Base-by-base conservation (phyloP, 1,140 invertebrate species). In the Wasmannia auropunctata region DNA sequence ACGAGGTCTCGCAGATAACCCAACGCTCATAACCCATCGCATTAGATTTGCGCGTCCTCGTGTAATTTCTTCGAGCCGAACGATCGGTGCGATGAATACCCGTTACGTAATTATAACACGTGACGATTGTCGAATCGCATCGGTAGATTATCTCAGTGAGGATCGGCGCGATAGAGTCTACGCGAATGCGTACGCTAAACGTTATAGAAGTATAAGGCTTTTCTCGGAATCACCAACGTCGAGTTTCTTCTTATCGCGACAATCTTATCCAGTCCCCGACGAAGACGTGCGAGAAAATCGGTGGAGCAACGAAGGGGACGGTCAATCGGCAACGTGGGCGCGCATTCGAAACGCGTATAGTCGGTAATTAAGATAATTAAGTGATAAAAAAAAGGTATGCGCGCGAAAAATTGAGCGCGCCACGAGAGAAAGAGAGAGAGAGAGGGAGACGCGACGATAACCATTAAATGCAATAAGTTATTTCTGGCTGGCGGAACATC, bases 1-100 rank as follows among this genome's bases (percentile, higher is more conserved):
- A 90, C 91, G 89, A 91, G 91, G 91, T 92, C 91, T 92, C 65
- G n/a, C 74, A 93, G 91, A 93, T 93, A 93, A 93, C 91, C 92
- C 81, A 91, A 86, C 72, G 85, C 85, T 92, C 90, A 84, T 79
- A 91, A 90, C 75, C 89, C 81, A 86, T 92, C 80, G 77, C 67
- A 54, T n/a, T 58, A 79, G n/a, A 74, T 16, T 79, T 54, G 72
- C 40, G 14, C 43, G n/a, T 11, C 37, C 63, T 56, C 22, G 22
- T 46, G 63, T 46, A 58, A 46, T 80, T 87, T 62, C 43, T 83
- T 63, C 49, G 16, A n/a, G 16, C n/a, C n/a, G 19, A 58, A 14
- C n/a, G 49, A 67, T 14, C 37, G 40, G 28, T 54, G 43, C 37
- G 69, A 65, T 77, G 80, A 81, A 81, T n/a, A 37, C 56, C 46